These are phyloP conservation scores for Taenaris catops DNA, from an alignment of 2,888 invertebrate genomes.

Conservation along the genomic window DNA sequence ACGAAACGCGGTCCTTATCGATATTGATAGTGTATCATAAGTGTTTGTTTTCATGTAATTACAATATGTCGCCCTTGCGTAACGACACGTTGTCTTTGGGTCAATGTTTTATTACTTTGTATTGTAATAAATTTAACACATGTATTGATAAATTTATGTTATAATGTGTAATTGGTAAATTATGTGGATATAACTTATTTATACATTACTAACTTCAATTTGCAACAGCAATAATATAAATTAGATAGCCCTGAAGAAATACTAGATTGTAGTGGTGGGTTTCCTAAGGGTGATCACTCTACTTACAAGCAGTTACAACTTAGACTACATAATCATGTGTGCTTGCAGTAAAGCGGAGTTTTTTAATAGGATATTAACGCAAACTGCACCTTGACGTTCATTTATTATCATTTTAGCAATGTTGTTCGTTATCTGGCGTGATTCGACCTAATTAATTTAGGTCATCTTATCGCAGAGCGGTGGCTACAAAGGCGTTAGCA, in stretches of 20 bases:
- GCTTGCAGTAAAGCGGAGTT: too few relatives aligned
- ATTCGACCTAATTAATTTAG: conserved; percentile 25
- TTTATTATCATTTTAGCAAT: conserved; percentile 29
- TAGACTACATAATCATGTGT: too few relatives aligned
- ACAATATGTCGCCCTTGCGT: conserved; percentile 24
- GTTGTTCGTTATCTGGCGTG: conserved; percentile 17
- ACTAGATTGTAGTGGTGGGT: too few relatives aligned
- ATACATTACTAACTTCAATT: too few relatives aligned
- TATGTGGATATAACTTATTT: too few relatives aligned
- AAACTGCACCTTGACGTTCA: conserved; percentile 1
- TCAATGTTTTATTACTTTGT: conserved; percentile 1
- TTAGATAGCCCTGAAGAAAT: not conserved
- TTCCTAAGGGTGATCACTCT: too few relatives aligned
- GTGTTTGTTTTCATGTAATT: conserved; percentile 50
- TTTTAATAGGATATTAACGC: conserved; percentile 5
- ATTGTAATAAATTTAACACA: not conserved
- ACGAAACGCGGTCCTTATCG: conserved; percentile 36
- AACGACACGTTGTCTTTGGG: conserved; percentile 6
- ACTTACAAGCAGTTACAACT: too few relatives aligned
- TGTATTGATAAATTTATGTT: too few relatives aligned
- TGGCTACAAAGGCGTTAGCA: conserved; percentile 14
- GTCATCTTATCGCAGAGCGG: conserved; percentile 23
- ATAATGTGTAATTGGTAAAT: too few relatives aligned
- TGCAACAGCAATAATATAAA: too few relatives aligned
- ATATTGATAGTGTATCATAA: conserved; percentile 50